These are phyloP conservation scores for Cliona cf. orientalis DNA, from an alignment of 37 sponge, comb jelly and placozoan species.

Conservation along the genomic window DNA sequence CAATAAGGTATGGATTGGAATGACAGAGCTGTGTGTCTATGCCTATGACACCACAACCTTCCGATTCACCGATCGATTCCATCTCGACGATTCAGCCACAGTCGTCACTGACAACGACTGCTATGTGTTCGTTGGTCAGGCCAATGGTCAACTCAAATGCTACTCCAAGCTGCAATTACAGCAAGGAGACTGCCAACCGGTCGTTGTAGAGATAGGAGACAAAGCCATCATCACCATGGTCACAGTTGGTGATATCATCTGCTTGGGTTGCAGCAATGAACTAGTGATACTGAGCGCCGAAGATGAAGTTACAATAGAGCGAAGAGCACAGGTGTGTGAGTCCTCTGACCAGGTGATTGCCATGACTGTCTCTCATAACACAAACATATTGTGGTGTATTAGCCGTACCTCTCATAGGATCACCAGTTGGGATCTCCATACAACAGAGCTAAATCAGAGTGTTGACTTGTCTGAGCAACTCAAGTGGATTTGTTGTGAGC, in stretches of 20 bases:
- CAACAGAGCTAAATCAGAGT: slow-evolving; percentile 3
- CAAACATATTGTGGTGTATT: slow-evolving; percentile 57
- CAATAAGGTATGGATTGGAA: slow-evolving; percentile 77
- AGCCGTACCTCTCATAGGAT: slow-evolving; percentile 27
- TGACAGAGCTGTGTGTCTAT: slow-evolving; percentile 75
- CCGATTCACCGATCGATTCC: slow-evolving; percentile 67
- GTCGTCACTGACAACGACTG: slow-evolving; percentile 73
- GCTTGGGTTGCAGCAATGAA: slow-evolving; percentile 77
- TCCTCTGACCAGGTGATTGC: slow-evolving; percentile 56
- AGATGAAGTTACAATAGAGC: slow-evolving; percentile 13
- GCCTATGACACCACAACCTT: slow-evolving; percentile 80
- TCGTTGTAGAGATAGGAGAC: slow-evolving; percentile 43
- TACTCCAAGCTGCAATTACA: slow-evolving; percentile 70
- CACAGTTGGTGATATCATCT: slow-evolving; percentile 53
- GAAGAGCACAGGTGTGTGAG: slow-evolving; percentile 44
- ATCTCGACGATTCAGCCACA: slow-evolving; percentile 78
- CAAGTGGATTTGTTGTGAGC: slow-evolving; percentile 43
- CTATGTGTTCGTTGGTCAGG: slow-evolving; percentile 77
- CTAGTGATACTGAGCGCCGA: slow-evolving; percentile 67
- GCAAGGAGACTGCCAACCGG: slow-evolving; percentile 3
- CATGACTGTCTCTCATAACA: slow-evolving; percentile 47
- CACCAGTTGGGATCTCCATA: slow-evolving; percentile 68
- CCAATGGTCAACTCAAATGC: slow-evolving; percentile 73
- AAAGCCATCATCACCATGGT: slow-evolving; percentile 76
- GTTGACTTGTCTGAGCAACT: slow-evolving; percentile 41